These are phyloP conservation scores for Sycophila texana DNA, from an alignment of 2,888 invertebrate genomes.

Conservation along the genomic window DNA sequence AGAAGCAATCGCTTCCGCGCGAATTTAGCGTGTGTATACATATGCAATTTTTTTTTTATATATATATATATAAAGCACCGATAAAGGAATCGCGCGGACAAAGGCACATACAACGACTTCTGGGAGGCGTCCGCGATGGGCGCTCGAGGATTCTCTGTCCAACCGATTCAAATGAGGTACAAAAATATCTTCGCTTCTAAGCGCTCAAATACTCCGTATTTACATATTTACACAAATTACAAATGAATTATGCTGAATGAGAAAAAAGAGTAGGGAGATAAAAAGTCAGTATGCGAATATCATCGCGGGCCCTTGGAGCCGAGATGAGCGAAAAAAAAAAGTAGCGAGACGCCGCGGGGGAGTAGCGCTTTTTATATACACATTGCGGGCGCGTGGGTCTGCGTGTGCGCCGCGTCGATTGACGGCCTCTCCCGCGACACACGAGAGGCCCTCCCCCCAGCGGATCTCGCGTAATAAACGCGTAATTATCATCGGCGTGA, in stretches of 20 bases:
- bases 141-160: constrained; percentile 21
- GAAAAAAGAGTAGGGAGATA: constrained; percentile 18
- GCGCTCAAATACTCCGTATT: constrained; percentile 55
- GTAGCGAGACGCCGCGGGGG: constrained; percentile 2
- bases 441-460: constrained; percentile 23
- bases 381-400: background rate
- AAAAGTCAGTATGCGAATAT: background rate
- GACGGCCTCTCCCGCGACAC: constrained; percentile 10
- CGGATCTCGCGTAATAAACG: constrained; percentile 45
- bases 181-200: constrained; percentile 55
- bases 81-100: constrained; percentile 4
- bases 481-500: constrained; percentile 42
- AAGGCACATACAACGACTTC: background rate
- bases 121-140: constrained; percentile 7
- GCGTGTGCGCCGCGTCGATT: constrained; percentile 21
- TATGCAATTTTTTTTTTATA: background rate
- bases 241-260: constrained; percentile 47
- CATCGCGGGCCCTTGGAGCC: background rate
- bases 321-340: background rate
- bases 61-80: constrained; percentile 46
- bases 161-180: constrained; percentile 50
- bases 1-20: background rate
- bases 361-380: background rate
- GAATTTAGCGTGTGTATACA: background rate
- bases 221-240: constrained; percentile 57